Percentiles rank a stretch among this genome's conserved stretches.
Evolutionary conservation across 1,140 invertebrate genomes (phyloP).

Genomic region (Drosophila eugracilis): DNA sequence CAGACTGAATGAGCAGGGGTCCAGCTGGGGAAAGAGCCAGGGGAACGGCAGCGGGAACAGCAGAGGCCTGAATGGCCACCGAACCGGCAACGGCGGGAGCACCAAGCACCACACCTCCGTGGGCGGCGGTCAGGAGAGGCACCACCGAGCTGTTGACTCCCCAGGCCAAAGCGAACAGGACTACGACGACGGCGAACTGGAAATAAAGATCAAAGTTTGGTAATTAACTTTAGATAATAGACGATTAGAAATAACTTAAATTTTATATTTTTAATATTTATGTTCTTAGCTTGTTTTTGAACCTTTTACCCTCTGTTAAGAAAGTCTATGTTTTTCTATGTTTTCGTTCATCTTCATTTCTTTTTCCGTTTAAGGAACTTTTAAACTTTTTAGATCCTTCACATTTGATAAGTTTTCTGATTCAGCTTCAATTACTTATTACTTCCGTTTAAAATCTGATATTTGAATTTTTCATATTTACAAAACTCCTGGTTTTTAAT

Average conservation of each 20-base stretch:
- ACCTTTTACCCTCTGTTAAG: too few species aligned
- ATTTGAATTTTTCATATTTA: not conserved
- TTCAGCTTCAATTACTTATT: too few species aligned
- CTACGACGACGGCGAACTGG: conserved; percentile 84
- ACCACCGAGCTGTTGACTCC: conserved; percentile 75
- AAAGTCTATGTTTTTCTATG: too few species aligned
- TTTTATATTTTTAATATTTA: too few species aligned
- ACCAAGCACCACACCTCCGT: conserved; percentile 50
- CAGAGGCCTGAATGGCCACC: conserved; percentile 70
- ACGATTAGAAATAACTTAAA: too few species aligned
- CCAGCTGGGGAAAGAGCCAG: conserved; percentile 50
- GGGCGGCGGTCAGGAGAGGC: conserved; percentile 51
- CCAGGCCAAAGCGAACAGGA: conserved; percentile 83
- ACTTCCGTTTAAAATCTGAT: not conserved
- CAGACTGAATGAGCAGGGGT: conserved; percentile 64
- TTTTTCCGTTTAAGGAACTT: too few species aligned
- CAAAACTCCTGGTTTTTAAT: not conserved
- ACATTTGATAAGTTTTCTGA: too few species aligned
- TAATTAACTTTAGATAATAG: not conserved
- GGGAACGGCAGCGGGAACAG: conserved; percentile 70
- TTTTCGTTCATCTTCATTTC: too few species aligned
- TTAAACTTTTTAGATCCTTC: too few species aligned
- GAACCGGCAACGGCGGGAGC: conserved; percentile 61
- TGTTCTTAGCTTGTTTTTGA: too few species aligned
- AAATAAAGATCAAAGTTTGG: not conserved